These are phyloP conservation scores for Charina bottae DNA, from an alignment of 2,113 vertebrate genomes.

Conservation along the genomic window DNA sequence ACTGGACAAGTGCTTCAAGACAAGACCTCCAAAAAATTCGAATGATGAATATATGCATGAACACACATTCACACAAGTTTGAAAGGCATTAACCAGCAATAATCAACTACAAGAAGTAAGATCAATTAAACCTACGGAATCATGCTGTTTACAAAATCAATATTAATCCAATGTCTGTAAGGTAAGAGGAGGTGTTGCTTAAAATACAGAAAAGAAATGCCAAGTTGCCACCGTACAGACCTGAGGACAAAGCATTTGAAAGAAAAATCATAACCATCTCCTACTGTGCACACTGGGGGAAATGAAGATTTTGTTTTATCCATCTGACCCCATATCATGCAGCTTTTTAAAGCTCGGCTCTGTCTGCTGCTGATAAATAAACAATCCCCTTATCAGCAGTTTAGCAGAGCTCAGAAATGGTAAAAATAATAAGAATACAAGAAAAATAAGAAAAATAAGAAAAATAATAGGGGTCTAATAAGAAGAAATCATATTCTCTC, in stretches of 20 bases:
- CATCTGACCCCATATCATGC: neutral
- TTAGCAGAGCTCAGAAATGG: neutral
- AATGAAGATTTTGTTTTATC: neutral
- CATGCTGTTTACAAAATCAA: conserved; percentile 19
- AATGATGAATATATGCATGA: neutral
- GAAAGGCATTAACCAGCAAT: neutral
- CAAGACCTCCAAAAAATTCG: neutral
- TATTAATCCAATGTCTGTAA: conserved; percentile 1
- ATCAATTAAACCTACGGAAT: neutral
- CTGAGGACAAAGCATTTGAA: neutral
- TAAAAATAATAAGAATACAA: neutral
- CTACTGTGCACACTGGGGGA: neutral
- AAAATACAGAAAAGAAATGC: conserved; percentile 6
- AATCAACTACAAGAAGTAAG: conserved; percentile 3
- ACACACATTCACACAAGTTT: neutral
- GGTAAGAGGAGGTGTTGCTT: neutral
- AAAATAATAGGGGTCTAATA: neutral
- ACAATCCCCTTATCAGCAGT: neutral
- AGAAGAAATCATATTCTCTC: neutral
- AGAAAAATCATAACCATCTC: neutral
- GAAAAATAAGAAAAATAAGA: neutral
- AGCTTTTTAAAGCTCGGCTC: conserved; percentile 1
- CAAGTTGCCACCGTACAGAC: neutral
- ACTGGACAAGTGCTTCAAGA: neutral
- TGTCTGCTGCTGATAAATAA: neutral